phyloP scores from a whole-genome alignment of 2,797 vertebrate genomes.

The Bucorvus abyssinicus region DNA sequence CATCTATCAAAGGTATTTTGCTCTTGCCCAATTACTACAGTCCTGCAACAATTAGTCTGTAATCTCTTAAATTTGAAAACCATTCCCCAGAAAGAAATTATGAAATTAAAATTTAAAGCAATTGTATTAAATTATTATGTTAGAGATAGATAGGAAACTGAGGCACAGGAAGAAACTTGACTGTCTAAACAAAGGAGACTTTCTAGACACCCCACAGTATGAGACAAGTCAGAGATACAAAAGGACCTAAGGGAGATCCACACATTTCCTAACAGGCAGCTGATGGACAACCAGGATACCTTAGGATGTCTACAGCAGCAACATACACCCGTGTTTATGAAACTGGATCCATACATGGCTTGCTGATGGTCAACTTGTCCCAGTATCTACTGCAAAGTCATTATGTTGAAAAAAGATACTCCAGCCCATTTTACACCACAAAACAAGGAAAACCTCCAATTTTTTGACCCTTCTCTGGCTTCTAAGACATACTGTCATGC shows the following conservation, averaged over 20 bases:
- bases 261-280: not conserved
- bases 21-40: not conserved
- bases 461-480: not conserved
- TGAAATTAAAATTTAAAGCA: not conserved
- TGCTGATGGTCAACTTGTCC: not conserved
- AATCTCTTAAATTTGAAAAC: not conserved
- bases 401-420: not conserved
- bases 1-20: not conserved
- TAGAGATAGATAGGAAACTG: not conserved
- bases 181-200: not conserved
- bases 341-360: not conserved
- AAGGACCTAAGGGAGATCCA: not conserved
- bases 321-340: not conserved
- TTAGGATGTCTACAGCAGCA: not conserved
- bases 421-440: not conserved
- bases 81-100: not conserved
- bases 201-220: not conserved
- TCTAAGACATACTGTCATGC: not conserved
- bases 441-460: not conserved
- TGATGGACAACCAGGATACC: not conserved
- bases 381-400: not conserved
- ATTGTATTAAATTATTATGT: not conserved
- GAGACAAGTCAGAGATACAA: not conserved
- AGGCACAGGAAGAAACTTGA: rapidly evolving
- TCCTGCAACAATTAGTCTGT: not conserved